Base-by-base conservation (phyloP, 2,888 invertebrate species). In the Eretmocerus hayati region DNA sequence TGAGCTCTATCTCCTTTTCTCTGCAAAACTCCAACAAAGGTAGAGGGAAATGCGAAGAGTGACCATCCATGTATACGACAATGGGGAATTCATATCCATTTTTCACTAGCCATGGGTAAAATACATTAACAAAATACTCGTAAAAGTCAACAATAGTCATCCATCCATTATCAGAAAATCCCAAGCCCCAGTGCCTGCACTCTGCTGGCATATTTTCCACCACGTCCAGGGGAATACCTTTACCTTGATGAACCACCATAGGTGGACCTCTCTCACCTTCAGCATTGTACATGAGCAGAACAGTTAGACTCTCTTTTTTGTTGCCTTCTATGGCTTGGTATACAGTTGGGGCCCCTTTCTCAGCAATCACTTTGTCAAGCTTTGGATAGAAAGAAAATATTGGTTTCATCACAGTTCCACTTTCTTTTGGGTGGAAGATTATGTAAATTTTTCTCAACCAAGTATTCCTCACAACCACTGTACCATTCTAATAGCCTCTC, bases 1-100 rank as follows among this genome's bases (percentile, higher is more conserved):
- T 54, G 15, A 70, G 50, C 49, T 66, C 60, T 8, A 71, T 72
- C 19, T 57, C 52, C 46, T 69, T 66, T 36, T 62, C 55, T 46
- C 54, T 52, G 52, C 70, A 72, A 62, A 72, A 72, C 32, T 67
- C 53, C 46, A 64, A 65, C 13, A 68, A 48, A 40, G 65, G 61
- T 56, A 71, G 58, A 73, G 26, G 6, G 6, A 26, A 26, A 26
- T 26, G 26, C 6, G 26, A 26, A 26, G 26, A 26, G 11, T 26
- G 26, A 26, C 26, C 26, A 11, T 26, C 26, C 6, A 26, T 9
- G 26, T 26, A 26, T 26, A 26, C 6, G 26, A 26, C 11, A 9
- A 26, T 26, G 11, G 26, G 26, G 26, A 26, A 26, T 6, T 9
- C 11, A 6, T 6, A 9, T 9, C 11, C 26, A 26, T 9, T 26